Evolutionary conservation across 2,888 invertebrate genomes (phyloP).

Genomic region (Polydrusus tereticollis): DNA sequence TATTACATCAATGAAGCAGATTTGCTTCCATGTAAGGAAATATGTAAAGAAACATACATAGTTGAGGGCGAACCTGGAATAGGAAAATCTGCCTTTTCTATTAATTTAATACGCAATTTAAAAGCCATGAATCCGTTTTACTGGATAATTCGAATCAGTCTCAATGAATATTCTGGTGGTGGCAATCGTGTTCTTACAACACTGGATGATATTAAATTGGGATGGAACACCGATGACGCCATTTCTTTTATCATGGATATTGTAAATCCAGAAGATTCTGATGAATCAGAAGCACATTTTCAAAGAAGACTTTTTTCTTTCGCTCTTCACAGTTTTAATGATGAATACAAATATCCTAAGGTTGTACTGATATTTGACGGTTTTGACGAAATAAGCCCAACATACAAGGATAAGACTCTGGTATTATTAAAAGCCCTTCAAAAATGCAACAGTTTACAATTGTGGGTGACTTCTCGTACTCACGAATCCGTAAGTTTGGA

Average conservation of each 20-base stretch:
- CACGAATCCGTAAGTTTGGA: constrained; percentile 27
- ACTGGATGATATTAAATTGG: constrained; percentile 14
- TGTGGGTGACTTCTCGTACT: constrained; percentile 36
- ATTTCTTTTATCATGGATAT: constrained; percentile 28
- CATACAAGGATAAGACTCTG: constrained; percentile 35
- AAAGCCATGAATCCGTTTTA: neutral
- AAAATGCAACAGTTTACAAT: constrained; percentile 8
- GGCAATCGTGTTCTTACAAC: neutral
- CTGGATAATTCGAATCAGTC: neutral
- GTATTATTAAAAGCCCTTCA: constrained; percentile 30
- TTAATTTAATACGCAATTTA: constrained; percentile 13
- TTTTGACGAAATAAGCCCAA: constrained; percentile 47
- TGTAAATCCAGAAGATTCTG: neutral
- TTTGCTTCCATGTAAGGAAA: neutral
- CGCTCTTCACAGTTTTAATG: neutral
- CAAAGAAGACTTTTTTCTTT: constrained; percentile 12
- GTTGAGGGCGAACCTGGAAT: constrained; percentile 33
- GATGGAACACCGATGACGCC: neutral
- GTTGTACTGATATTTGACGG: constrained; percentile 42
- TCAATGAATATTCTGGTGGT: neutral
- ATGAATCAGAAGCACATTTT: neutral
- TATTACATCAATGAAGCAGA: neutral
- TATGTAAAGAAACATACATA: constrained; percentile 17
- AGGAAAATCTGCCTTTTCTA: constrained; percentile 40
- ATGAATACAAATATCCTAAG: constrained; percentile 11